Conservation (phyloP, 2,888 invertebrate genomes). For the Drosophila melanocephala region DNA sequence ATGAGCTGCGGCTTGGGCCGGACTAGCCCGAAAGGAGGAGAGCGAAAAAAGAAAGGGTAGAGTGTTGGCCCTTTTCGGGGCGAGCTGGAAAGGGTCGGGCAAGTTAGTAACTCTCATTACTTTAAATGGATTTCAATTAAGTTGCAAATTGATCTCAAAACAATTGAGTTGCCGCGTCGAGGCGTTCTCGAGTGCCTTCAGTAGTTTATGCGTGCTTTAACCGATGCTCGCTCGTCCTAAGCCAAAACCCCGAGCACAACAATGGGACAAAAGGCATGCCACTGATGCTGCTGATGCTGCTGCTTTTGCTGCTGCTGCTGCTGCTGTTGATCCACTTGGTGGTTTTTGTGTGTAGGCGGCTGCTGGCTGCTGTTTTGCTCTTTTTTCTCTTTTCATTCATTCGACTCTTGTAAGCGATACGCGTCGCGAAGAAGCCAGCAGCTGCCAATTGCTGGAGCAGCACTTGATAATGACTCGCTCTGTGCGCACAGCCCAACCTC, state of each 20-base stretch:
- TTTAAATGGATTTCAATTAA: conserved; percentile 84
- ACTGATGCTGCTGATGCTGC: conserved; percentile 6
- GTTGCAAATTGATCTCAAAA: conserved; percentile 82
- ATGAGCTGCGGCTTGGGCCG: conserved; percentile 52
- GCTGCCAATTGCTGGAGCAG: conserved; percentile 66
- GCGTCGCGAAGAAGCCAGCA: conserved; percentile 67
- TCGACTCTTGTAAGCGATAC: conserved; percentile 65
- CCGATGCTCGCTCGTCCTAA: conserved; percentile 36
- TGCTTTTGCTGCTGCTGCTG: conserved; percentile 1
- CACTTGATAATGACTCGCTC: conserved; percentile 49
- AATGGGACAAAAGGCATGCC: conserved; percentile 63
- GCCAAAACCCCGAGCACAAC: conserved; percentile 35
- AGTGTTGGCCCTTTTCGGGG: conserved; percentile 26
- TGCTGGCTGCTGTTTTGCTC: conserved; percentile 41
- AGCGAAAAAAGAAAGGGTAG: conserved; percentile 38
- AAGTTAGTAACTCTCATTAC: conserved; percentile 83
- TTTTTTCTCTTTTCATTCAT: conserved; percentile 59
- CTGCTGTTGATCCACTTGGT: conserved; percentile 43
- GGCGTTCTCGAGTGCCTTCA: conserved; percentile 70
- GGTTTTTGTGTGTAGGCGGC: conserved; percentile 49
- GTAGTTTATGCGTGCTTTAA: conserved; percentile 52
- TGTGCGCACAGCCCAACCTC: conserved; percentile 3
- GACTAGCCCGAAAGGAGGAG: conserved; percentile 9
- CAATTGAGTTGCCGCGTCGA: conserved; percentile 74
- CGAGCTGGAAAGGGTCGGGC: conserved; percentile 38